Evolutionary conservation across 2,797 vertebrate genomes (phyloP).

Genomic region (Falco rusticolus): DNA sequence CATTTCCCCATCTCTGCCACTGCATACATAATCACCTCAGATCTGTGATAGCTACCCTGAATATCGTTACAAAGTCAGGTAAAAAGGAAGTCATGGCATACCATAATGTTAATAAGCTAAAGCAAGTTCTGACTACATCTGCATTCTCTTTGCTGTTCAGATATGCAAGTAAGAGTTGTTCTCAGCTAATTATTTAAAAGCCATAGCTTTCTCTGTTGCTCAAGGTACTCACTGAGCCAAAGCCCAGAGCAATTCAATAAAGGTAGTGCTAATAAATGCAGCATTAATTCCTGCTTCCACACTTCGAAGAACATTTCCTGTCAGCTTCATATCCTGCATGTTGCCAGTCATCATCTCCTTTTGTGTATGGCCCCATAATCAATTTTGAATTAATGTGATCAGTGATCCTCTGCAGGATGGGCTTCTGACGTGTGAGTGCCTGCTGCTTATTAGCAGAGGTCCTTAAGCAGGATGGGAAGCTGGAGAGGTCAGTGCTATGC

Average conservation of each 20-base stretch:
- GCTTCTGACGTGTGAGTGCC: not conserved
- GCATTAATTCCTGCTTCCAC: not conserved
- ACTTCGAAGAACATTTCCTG: not conserved
- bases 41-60: not conserved
- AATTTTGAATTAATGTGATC: conserved; percentile 11
- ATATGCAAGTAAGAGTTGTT: not conserved
- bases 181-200: conserved; percentile 42
- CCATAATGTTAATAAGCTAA: not conserved
- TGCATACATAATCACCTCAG: not conserved
- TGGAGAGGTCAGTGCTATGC: conserved; percentile 11
- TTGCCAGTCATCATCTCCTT: not conserved
- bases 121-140: not conserved
- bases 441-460: not conserved
- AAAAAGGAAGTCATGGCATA: not conserved
- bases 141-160: not conserved
- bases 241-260: not conserved
- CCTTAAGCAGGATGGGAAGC: not conserved
- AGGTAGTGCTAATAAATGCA: not conserved
- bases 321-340: not conserved
- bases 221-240: not conserved
- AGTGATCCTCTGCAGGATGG: not conserved
- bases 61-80: not conserved
- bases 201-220: not conserved
- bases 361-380: not conserved
- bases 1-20: not conserved